phyloP scores from a whole-genome alignment of 1,140 invertebrate genomes.

The Megalopta genalis region DNA sequence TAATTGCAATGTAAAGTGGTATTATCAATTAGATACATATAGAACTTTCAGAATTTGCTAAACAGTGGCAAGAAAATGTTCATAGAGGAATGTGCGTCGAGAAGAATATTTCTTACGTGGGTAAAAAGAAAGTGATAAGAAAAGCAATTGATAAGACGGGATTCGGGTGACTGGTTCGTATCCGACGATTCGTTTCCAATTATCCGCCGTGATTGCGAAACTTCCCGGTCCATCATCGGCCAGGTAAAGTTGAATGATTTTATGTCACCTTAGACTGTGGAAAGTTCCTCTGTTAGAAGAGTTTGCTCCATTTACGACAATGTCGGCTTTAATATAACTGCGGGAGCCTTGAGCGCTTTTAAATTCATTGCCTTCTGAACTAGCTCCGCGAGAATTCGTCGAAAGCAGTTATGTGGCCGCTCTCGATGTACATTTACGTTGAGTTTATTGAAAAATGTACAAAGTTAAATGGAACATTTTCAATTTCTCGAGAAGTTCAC shows the following conservation, averaged over 20 bases:
- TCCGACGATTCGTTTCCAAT: no score
- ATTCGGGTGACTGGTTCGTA: no score
- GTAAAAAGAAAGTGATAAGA: no score
- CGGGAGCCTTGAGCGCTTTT: constrained; percentile 11
- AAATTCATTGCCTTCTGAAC: constrained; percentile 24
- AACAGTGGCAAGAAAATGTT: no score
- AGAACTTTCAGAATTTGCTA: no score
- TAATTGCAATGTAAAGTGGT: no score
- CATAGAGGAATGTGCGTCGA: no score
- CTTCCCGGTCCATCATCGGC: no score
- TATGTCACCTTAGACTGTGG: not conserved
- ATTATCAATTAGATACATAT: no score
- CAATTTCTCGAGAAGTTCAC: not conserved
- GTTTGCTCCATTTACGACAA: constrained; percentile 20
- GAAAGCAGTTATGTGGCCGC: constrained; percentile 1
- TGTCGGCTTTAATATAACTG: constrained; percentile 27
- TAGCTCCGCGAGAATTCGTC: not conserved
- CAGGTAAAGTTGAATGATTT: not conserved
- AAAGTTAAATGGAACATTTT: not conserved
- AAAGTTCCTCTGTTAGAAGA: not conserved
- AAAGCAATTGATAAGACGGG: no score
- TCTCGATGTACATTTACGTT: not conserved
- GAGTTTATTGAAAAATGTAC: not conserved
- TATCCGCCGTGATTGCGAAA: no score
- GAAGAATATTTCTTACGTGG: no score